phyloP scores from a whole-genome alignment of 37 sponge, comb jelly and placozoan genomes.

The Tethya wilhelma region DNA sequence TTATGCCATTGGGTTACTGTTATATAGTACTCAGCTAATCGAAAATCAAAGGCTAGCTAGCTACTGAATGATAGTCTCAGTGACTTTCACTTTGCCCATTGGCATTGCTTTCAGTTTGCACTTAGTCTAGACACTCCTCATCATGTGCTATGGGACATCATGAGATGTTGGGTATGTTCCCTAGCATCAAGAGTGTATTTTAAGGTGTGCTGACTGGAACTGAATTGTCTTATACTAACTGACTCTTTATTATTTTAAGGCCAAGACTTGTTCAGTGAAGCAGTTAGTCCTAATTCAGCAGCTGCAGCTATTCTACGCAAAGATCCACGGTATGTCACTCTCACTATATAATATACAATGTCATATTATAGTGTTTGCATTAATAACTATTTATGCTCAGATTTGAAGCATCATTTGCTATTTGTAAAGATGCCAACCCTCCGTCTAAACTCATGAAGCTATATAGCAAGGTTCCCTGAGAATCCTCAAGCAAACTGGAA shows the following conservation, averaged over 20 bases:
- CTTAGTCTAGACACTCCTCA: conserved; percentile 91
- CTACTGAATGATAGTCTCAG: too few species aligned
- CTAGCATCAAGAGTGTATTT: too few species aligned
- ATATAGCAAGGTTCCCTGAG: conserved; percentile 85
- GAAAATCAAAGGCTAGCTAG: too few species aligned
- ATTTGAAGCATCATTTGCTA: conserved; percentile 58
- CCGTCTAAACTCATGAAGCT: conserved; percentile 75
- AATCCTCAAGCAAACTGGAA: conserved; percentile 99
- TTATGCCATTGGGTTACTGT: too few species aligned
- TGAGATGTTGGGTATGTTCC: conserved; percentile 88
- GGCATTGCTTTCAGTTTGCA: too few species aligned
- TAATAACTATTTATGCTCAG: neutral
- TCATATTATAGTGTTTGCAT: too few species aligned
- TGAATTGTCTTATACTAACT: neutral
- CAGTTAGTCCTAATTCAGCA: conserved; percentile 51
- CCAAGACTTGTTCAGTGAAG: conserved; percentile 33
- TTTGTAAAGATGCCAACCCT: conserved; percentile 86
- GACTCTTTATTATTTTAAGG: neutral
- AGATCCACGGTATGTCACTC: conserved; percentile 60
- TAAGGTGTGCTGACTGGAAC: neutral
- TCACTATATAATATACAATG: too few species aligned
- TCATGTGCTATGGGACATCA: conserved; percentile 92
- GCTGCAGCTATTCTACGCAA: conserved; percentile 75
- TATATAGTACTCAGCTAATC: too few species aligned
- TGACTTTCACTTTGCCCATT: too few species aligned